Evolutionary conservation across 1,140 invertebrate species (phyloP).

Genomic region (Neotoxoptera formosana): DNA sequence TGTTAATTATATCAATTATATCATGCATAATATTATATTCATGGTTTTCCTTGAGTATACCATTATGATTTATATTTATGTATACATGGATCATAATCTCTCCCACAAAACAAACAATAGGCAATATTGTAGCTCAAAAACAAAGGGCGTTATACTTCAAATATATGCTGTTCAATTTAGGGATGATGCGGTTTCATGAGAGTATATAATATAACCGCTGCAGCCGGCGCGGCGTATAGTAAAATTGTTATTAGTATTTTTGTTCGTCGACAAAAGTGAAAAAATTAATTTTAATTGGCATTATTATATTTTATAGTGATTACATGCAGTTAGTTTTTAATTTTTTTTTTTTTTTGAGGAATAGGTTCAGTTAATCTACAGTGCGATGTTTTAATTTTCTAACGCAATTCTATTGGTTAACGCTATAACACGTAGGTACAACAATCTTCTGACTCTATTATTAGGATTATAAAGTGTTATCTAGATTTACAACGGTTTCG

Average conservation of each 20-base stretch:
- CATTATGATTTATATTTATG: not conserved
- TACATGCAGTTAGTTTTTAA: not conserved
- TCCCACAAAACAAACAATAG: not conserved
- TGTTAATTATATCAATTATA: not conserved
- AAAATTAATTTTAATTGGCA: not conserved
- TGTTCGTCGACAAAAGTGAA: not conserved
- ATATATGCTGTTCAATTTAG: not conserved
- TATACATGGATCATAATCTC: not conserved
- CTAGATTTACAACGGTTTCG: constrained; percentile 3
- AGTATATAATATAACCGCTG: not conserved
- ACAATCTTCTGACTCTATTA: not conserved
- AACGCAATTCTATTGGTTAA: not conserved
- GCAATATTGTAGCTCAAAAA: not conserved
- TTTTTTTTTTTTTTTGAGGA: not conserved
- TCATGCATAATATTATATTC: not conserved
- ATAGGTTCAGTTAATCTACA: not conserved
- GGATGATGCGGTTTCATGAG: not conserved
- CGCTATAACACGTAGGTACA: not conserved
- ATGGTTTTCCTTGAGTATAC: not conserved
- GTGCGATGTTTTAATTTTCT: not conserved
- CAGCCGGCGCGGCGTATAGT: not conserved
- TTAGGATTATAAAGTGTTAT: not conserved
- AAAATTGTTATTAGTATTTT: not conserved
- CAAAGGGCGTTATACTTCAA: not conserved
- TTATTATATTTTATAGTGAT: not conserved